Evolutionary conservation across 2,797 vertebrate species (phyloP).

Genomic region (Coendou prehensilis): DNA sequence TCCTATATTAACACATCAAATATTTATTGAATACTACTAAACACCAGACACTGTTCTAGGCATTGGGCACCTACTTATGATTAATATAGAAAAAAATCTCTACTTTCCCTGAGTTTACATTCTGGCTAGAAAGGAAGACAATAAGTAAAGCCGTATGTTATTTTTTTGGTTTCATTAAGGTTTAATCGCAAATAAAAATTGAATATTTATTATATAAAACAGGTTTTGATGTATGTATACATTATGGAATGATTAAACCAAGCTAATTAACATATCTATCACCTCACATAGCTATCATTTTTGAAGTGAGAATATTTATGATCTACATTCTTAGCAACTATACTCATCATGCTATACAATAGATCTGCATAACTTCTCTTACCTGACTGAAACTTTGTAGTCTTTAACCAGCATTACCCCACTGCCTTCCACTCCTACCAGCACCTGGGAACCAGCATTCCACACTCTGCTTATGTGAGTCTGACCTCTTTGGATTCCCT

Average conservation of each 20-base stretch:
- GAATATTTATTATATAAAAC: not conserved
- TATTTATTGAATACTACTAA: not conserved
- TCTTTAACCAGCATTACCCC: not conserved
- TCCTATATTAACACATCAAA: not conserved
- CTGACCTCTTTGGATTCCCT: not conserved
- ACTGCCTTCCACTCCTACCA: not conserved
- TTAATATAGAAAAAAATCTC: not conserved
- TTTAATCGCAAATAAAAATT: not conserved
- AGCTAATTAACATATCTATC: not conserved
- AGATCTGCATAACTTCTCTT: not conserved
- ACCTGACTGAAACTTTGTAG: not conserved
- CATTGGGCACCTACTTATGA: not conserved
- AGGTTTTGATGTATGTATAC: not conserved
- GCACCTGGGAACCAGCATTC: not conserved
- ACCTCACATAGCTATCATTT: not conserved
- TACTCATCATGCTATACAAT: not conserved
- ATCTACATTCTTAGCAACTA: not conserved
- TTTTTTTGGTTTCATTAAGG: not conserved
- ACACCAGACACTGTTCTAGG: not conserved
- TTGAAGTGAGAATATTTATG: not conserved
- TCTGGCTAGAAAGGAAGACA: not conserved
- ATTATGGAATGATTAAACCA: not conserved
- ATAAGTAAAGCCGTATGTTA: not conserved
- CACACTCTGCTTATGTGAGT: not conserved
- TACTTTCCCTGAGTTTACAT: conserved; percentile 3